phyloP scores from a whole-genome alignment of 2,797 vertebrate genomes.

The Sphenopsis melanotis region DNA sequence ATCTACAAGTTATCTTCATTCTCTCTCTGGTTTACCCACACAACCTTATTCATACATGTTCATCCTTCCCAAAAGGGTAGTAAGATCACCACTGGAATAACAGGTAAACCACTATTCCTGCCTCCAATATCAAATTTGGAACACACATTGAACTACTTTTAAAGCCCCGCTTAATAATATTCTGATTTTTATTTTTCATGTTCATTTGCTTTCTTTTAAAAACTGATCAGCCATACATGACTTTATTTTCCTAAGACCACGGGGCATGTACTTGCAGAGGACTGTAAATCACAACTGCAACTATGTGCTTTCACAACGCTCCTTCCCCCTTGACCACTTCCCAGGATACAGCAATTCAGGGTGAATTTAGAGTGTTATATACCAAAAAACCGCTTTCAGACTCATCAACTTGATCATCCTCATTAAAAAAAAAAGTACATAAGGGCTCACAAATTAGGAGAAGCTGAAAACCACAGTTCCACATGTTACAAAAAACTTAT shows the following conservation, averaged over 20 bases:
- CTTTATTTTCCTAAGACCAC: not conserved
- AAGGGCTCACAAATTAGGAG: not conserved
- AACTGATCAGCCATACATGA: not conserved
- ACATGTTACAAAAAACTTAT: not conserved
- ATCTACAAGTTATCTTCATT: not conserved
- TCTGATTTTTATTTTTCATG: not conserved
- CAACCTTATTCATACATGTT: not conserved
- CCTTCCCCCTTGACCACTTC: not conserved
- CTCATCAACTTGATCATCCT: not conserved
- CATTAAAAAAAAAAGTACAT: accelerated
- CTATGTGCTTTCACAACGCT: not conserved
- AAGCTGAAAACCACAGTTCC: not conserved
- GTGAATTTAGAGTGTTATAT: not conserved
- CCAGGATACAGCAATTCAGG: not conserved
- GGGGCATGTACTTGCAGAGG: not conserved
- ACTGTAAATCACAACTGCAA: not conserved
- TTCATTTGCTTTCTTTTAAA: not conserved
- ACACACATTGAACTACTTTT: not conserved
- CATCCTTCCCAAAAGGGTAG: not conserved
- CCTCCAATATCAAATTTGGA: not conserved
- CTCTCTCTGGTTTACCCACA: not conserved
- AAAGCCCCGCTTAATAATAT: not conserved
- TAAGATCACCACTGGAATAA: not conserved
- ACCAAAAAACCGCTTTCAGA: not conserved
- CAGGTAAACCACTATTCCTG: not conserved